phyloP scores from a whole-genome alignment of 1,140 invertebrate species.

The Drosophila elegans region DNA sequence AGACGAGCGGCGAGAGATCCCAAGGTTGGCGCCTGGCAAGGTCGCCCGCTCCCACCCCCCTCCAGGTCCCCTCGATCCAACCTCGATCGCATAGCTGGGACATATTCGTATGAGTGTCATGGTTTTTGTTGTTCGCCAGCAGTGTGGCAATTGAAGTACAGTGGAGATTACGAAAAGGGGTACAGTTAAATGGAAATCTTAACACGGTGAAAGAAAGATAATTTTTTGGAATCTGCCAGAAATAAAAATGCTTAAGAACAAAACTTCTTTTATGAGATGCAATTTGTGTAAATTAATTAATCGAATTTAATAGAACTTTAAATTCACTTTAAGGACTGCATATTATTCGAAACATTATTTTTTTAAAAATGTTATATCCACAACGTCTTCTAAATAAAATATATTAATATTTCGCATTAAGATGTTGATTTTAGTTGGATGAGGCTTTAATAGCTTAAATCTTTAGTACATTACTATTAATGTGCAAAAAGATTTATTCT shows the following conservation, averaged over 20 bases:
- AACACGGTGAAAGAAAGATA: no score
- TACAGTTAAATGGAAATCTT: neutral
- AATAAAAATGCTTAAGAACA: no score
- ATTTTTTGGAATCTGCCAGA: no score
- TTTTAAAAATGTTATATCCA: no score
- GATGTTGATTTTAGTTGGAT: neutral
- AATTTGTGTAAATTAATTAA: no score
- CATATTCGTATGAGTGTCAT: slow-evolving; percentile 32
- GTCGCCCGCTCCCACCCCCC: slow-evolving; percentile 25
- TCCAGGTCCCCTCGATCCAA: slow-evolving; percentile 10
- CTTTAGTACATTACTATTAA: no score
- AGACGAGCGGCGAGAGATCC: slow-evolving; percentile 23
- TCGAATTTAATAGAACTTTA: no score
- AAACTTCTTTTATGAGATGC: no score
- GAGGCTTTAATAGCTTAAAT: neutral
- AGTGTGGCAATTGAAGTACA: slow-evolving; percentile 41
- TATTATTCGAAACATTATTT: no score
- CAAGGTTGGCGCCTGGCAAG: slow-evolving; percentile 58
- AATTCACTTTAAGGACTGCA: no score
- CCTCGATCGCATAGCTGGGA: slow-evolving; percentile 34
- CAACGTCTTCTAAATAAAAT: no score
- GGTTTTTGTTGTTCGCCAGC: slow-evolving; percentile 31
- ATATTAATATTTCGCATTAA: no score
- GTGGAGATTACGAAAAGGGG: slow-evolving; percentile 12
- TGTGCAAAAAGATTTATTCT: neutral